Evolutionary conservation across 2,113 vertebrate species (phyloP).

Genomic region (Crotophaga sulcirostris): DNA sequence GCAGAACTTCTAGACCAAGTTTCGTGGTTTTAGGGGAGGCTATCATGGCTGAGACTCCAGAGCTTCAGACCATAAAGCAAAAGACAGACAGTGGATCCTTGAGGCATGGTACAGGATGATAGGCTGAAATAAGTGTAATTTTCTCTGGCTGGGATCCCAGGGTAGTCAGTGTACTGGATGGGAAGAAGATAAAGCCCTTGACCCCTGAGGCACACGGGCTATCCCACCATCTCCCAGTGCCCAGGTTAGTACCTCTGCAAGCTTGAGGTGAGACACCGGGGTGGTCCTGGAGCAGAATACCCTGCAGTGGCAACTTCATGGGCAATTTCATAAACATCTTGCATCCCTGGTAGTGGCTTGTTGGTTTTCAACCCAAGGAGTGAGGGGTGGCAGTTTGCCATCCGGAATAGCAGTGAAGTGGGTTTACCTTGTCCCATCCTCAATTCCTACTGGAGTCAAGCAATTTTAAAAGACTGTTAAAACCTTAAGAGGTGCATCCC

Average conservation of each 20-base stretch:
- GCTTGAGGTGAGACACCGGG: background rate
- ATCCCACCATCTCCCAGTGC: background rate
- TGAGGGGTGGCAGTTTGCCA: background rate
- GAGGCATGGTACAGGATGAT: background rate
- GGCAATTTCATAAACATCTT: background rate
- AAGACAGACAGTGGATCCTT: background rate
- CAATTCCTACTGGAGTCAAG: background rate
- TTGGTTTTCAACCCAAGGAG: background rate
- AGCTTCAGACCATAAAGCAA: background rate
- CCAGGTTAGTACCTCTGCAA: background rate
- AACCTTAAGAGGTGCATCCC: background rate
- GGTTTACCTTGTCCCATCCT: background rate
- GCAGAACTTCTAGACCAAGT: background rate
- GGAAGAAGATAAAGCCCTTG: background rate
- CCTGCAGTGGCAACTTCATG: background rate
- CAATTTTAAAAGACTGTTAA: background rate
- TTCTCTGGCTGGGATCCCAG: background rate
- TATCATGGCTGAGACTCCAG: background rate
- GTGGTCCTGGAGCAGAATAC: background rate
- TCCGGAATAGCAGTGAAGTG: background rate
- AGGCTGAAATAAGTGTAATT: background rate
- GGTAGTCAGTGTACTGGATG: background rate
- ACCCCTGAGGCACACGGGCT: background rate
- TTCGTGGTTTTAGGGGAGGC: background rate
- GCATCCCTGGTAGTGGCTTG: background rate